phyloP scores from a whole-genome alignment of 2,888 invertebrate species.

The Drosophila borborema region DNA sequence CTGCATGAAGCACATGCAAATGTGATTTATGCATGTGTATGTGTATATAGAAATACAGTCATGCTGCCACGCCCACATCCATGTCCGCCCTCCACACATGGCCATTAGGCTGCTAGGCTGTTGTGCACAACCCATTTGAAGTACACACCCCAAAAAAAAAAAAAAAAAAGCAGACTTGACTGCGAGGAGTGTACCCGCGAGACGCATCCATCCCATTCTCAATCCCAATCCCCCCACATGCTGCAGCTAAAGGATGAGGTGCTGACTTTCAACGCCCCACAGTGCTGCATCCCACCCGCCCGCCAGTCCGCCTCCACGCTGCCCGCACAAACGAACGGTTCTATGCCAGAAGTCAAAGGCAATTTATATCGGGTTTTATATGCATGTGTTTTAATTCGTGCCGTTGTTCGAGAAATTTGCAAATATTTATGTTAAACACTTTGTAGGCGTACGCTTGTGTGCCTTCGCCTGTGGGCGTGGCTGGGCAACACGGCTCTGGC shows the following conservation, averaged over 20 bases:
- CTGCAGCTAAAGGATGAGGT: conserved; percentile 66
- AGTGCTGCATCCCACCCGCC: conserved; percentile 19
- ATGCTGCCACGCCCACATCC: conserved; percentile 58
- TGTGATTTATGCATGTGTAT: conserved; percentile 21
- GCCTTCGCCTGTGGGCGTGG: conserved; percentile 45
- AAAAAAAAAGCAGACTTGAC: conserved; percentile 12
- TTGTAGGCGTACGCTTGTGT: conserved; percentile 60
- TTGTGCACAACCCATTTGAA: conserved; percentile 32
- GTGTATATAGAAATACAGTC: not conserved
- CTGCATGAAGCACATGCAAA: conserved; percentile 65
- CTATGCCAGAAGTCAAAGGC: conserved; percentile 66
- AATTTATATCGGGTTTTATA: conserved; percentile 55
- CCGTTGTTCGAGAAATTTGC: conserved; percentile 59
- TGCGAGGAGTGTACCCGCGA: not conserved
- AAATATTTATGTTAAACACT: conserved; percentile 73
- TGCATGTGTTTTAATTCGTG: conserved; percentile 63
- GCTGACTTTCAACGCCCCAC: conserved; percentile 73
- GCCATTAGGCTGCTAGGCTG: conserved; percentile 27
- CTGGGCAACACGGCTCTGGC: conserved; percentile 34
- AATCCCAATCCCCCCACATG: not conserved
- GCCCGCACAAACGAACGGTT: conserved; percentile 25
- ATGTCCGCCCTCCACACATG: conserved; percentile 25
- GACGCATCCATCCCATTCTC: conserved; percentile 33
- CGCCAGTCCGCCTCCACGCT: not conserved
- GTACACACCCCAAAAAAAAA: conserved; percentile 74